Conservation (phyloP, 1,140 invertebrate genomes). For the Nebria ingens region DNA sequence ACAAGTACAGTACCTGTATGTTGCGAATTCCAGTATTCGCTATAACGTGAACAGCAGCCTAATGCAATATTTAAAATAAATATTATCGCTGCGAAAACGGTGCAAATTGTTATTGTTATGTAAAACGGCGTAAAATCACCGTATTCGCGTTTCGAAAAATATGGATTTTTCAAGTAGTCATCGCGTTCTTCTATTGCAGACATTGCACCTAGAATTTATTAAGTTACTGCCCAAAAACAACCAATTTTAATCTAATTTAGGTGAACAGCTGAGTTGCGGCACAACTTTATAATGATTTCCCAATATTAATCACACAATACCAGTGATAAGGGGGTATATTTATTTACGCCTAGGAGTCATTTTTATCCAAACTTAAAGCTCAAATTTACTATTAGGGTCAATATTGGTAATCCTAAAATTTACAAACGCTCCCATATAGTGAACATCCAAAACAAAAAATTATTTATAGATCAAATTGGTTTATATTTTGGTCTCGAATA, state of each 20-base stretch:
- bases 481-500: too few relatives aligned
- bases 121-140: slow-evolving; percentile 51
- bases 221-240: neutral
- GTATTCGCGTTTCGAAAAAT: slow-evolving; percentile 48
- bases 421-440: too few relatives aligned
- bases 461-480: too few relatives aligned
- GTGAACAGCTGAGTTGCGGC: neutral
- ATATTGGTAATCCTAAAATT: too few relatives aligned
- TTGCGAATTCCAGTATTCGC: slow-evolving; percentile 68
- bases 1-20: slow-evolving; percentile 55
- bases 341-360: too few relatives aligned
- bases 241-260: neutral
- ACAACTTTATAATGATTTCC: too few relatives aligned
- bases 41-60: slow-evolving; percentile 68
- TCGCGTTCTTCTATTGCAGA: slow-evolving; percentile 46
- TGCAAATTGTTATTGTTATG: slow-evolving; percentile 63
- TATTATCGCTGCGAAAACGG: slow-evolving; percentile 53
- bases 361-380: too few relatives aligned
- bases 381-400: too few relatives aligned
- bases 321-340: too few relatives aligned
- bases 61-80: slow-evolving; percentile 65
- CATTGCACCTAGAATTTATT: slow-evolving; percentile 19
- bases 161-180: slow-evolving; percentile 55
- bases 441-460: too few relatives aligned
- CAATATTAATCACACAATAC: too few relatives aligned